Percentiles rank a stretch among this genome's conserved stretches.
These are phyloP conservation scores for Pandion haliaetus DNA, from an alignment of 2,113 vertebrate genomes.

Conservation along the genomic window DNA sequence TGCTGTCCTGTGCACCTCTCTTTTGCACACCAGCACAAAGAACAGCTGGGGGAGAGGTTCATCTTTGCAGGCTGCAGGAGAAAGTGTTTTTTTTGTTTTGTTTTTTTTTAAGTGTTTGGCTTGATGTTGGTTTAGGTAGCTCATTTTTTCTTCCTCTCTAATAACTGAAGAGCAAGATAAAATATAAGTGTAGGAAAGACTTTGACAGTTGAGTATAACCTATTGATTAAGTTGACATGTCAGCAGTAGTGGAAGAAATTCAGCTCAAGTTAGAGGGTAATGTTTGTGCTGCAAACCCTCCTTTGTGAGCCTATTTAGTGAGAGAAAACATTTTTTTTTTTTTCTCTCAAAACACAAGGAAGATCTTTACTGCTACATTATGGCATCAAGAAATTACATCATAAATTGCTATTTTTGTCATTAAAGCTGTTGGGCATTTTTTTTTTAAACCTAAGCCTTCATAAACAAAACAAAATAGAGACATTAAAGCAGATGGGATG, in stretches of 20 bases:
- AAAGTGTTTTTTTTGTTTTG: too few species aligned
- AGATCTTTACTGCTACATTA: background rate
- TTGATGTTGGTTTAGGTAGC: background rate
- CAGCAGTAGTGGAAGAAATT: background rate
- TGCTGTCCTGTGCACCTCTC: background rate
- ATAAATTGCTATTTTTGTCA: constrained; percentile 25
- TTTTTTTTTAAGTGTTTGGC: background rate
- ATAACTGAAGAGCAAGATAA: background rate
- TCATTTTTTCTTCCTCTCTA: background rate
- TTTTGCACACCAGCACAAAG: background rate
- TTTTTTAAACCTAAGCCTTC: background rate
- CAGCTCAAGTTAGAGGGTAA: background rate
- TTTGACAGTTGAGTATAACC: background rate
- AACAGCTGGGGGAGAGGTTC: background rate
- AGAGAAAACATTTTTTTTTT: background rate
- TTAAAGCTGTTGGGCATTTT: background rate
- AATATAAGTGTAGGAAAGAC: background rate
- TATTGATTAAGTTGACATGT: background rate
- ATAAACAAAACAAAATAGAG: background rate
- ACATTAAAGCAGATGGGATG: background rate
- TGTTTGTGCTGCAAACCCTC: background rate
- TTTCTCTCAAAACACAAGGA: background rate
- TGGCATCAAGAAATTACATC: background rate
- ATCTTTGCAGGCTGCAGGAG: background rate
- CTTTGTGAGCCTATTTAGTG: background rate